phyloP scores from a whole-genome alignment of 2,888 invertebrate species.

The Alviniconcha strummeri region DNA sequence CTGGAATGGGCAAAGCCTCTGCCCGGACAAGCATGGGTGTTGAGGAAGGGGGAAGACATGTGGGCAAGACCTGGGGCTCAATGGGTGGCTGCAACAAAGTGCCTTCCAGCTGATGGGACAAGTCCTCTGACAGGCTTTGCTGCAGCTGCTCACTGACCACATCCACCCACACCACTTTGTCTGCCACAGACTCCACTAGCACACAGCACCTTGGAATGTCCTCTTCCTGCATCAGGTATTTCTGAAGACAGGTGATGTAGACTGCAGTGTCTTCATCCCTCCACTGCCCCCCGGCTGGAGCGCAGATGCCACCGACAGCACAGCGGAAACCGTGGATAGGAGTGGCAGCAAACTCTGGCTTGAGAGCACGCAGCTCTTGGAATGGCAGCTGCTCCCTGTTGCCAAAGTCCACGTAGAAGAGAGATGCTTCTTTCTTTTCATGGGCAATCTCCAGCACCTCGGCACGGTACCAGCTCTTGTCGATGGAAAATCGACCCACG shows the following conservation, averaged over 20 bases:
- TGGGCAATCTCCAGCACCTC: conserved; percentile 46
- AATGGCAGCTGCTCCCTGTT: conserved; percentile 51
- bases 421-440: conserved; percentile 39
- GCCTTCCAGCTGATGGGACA: background rate
- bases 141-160: background rate
- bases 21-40: background rate
- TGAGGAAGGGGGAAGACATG: background rate
- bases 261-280: background rate
- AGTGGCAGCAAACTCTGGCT: conserved; percentile 38
- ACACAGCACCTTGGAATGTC: conserved; percentile 5
- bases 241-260: conserved; percentile 28
- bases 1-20: no score
- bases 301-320: conserved; percentile 38
- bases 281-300: conserved; percentile 4
- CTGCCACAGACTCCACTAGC: background rate
- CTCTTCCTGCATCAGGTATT: conserved; percentile 20
- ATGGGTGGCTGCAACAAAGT: background rate
- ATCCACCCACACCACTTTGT: conserved; percentile 13
- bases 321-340: conserved; percentile 55
- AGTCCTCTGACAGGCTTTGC: conserved; percentile 12
- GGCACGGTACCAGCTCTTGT: conserved; percentile 56
- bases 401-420: conserved; percentile 69
- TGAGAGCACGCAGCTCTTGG: conserved; percentile 43
- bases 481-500: conserved; percentile 47
- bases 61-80: background rate